Base-by-base conservation (phyloP, 1,140 invertebrate genomes). In the Heterodera schachtii region DNA sequence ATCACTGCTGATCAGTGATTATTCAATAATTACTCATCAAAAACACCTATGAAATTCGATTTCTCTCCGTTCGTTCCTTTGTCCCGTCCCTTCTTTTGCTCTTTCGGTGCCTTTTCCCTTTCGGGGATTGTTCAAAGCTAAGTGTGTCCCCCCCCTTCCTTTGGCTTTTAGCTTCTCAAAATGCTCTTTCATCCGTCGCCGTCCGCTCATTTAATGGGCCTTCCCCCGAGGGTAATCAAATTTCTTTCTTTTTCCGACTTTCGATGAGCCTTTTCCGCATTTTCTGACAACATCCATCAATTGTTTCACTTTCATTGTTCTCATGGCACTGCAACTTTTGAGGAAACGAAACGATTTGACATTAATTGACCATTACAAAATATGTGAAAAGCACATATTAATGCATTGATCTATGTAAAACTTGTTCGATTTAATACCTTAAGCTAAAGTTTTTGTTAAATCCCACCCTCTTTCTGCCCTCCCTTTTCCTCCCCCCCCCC, bases 191-290 rank as follows among this genome's bases (percentile, higher is more conserved):
- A 19, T 41, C 21, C 31, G 19, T 31, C 69, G 69, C 69, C 67
- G 31, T 19, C 44, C 69, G 31, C 44, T 4, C 44, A 11, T 71
- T 71, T 71, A 71, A 71, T 71, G 69, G 67, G 69, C 69, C 69
- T 71, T 71, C 69, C 69, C 69, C 19, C 43, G 69, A 71, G 69
- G 44, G 11, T 71, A 71, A 71, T 71, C 69, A 71, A 71, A 71
- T 71, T 71, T 71, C 69, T 43, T 69, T 69, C 31, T 71, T 11
- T 19, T 6, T 41, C 11, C 57, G 57, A 11, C 57, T 21, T 64
- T 64, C 11, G 57, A 64, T 64, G 57, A 64, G 57, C 16, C 19
- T 64, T 64, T 64, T 13, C 57, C 57, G 57, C 16, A 52, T 64
- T 64, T 52, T 64, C 57, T 19, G 19, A 64, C 49, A 11, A 31